Evolutionary conservation across 2,113 vertebrate species (phyloP).

Genomic region (Cariama cristata): DNA sequence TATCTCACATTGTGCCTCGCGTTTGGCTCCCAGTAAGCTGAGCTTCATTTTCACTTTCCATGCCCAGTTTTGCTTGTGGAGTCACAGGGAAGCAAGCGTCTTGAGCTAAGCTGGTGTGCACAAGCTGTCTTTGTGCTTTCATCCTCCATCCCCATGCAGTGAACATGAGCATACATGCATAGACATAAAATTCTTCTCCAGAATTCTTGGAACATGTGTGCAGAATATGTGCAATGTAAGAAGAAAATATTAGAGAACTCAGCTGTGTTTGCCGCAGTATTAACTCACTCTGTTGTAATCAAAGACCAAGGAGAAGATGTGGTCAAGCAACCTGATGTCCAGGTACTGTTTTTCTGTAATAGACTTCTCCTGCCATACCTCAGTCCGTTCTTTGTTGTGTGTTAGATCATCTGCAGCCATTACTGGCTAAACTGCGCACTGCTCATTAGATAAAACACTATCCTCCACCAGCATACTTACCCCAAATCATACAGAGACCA

Average conservation of each 20-base stretch:
- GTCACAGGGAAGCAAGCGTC: neutral
- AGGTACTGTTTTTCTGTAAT: neutral
- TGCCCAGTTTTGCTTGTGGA: neutral
- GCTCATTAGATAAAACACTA: neutral
- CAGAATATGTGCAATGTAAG: neutral
- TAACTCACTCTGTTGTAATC: neutral
- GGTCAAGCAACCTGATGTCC: neutral
- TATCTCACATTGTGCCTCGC: neutral
- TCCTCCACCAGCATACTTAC: neutral
- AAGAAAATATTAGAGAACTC: neutral
- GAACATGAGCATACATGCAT: neutral
- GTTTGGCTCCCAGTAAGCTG: neutral
- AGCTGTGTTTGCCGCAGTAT: neutral
- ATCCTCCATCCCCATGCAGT: neutral
- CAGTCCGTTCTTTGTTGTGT: neutral
- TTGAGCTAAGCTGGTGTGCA: neutral
- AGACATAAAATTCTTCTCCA: neutral
- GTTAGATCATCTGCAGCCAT: neutral
- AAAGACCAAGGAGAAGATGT: neutral
- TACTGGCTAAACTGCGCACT: neutral
- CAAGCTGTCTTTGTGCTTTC: constrained; percentile 9
- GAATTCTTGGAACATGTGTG: neutral
- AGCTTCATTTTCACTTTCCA: neutral
- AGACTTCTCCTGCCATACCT: neutral
- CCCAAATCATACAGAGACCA: neutral